These are phyloP conservation scores for Zelleria hepariella DNA, from an alignment of 2,888 invertebrate genomes.

Conservation along the genomic window DNA sequence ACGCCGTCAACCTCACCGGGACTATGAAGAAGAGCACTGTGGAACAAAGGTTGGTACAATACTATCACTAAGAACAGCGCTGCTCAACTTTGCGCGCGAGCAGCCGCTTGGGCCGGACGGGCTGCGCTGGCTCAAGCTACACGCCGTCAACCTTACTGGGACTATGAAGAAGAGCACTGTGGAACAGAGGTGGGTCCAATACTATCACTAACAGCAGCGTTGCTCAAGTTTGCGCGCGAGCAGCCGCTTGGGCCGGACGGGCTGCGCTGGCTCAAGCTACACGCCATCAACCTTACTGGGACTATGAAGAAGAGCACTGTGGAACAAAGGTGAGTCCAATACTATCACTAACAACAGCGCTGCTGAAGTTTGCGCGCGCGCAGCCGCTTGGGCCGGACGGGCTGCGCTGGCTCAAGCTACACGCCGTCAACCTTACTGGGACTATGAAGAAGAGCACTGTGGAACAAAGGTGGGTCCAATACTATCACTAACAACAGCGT, in stretches of 20 bases:
- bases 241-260: conserved; percentile 88
- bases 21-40: conserved; percentile 85
- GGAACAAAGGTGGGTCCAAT: conserved; percentile 67
- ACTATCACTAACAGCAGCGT: too few relatives aligned
- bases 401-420: conserved; percentile 94
- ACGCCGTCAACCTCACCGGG: conserved; percentile 95
- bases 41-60: conserved; percentile 59
- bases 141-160: conserved; percentile 95
- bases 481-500: neutral
- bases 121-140: conserved; percentile 94
- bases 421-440: conserved; percentile 95
- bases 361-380: conserved; percentile 87
- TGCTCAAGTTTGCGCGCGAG: conserved; percentile 87
- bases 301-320: conserved; percentile 85
- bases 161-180: conserved; percentile 85
- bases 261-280: conserved; percentile 94
- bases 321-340: conserved; percentile 61
- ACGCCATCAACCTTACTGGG: conserved; percentile 95
- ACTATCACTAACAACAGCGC: conserved; percentile 52
- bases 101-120: conserved; percentile 88
- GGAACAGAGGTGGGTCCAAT: conserved; percentile 65
- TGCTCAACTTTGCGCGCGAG: conserved; percentile 92
- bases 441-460: conserved; percentile 85
- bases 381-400: conserved; percentile 88
- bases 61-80: conserved; percentile 44